phyloP scores from a whole-genome alignment of 2,888 invertebrate genomes.

The Amiota communis region DNA sequence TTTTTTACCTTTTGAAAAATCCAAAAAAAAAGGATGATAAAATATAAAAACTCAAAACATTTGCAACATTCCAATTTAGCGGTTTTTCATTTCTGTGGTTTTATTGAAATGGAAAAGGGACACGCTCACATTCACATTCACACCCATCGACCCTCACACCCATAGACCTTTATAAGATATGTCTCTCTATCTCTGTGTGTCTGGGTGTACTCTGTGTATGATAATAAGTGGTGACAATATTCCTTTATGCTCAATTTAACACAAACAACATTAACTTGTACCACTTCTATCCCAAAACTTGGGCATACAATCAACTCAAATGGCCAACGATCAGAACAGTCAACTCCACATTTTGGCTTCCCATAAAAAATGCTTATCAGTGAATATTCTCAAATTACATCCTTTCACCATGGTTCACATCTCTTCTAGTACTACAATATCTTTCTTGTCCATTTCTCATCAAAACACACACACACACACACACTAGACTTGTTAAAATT shows the following conservation, averaged over 20 bases:
- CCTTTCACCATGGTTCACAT: constrained; percentile 35
- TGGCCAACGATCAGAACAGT: neutral
- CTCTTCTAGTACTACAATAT: neutral
- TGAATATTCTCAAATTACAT: constrained; percentile 53
- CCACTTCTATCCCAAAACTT: neutral
- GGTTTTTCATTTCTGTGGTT: too few species aligned
- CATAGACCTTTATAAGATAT: neutral
- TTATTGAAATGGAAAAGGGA: too few species aligned
- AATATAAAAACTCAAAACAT: neutral
- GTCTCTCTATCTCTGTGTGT: constrained; percentile 30
- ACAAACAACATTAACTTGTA: constrained; percentile 33
- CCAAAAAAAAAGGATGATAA: neutral
- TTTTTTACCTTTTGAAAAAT: neutral
- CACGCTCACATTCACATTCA: constrained; percentile 15
- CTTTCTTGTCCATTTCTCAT: too few species aligned
- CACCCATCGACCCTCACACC: neutral
- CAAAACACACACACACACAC: neutral
- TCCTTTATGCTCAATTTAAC: constrained; percentile 57
- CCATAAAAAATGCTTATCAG: constrained; percentile 61
- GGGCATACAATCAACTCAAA: neutral
- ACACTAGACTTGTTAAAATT: neutral
- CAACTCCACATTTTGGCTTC: neutral
- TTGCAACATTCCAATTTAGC: too few species aligned
- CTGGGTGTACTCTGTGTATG: constrained; percentile 23
- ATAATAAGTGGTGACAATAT: constrained; percentile 50